Evolutionary conservation across 2,113 vertebrate genomes (phyloP).

Genomic region (Leptocoma aspasia): DNA sequence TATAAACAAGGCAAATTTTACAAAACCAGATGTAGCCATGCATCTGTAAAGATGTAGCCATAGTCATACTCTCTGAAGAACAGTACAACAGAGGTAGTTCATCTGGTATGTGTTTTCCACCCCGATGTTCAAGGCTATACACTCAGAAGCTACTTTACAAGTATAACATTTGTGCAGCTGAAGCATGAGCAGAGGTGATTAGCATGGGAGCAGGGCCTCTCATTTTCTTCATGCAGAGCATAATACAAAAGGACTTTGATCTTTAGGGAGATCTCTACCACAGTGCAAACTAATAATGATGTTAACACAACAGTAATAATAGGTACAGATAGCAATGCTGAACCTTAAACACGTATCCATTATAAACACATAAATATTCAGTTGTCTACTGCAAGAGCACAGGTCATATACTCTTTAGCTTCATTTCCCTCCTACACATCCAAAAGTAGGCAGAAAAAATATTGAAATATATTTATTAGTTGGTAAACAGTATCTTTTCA

Average conservation of each 20-base stretch:
- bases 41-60: background rate
- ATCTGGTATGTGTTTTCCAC: background rate
- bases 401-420: conserved; percentile 25
- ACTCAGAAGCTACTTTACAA: background rate
- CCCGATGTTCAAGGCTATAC: background rate
- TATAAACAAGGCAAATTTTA: background rate
- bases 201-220: background rate
- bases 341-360: conserved; percentile 7
- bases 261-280: background rate
- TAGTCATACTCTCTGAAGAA: background rate
- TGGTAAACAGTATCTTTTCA: background rate
- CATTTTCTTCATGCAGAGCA: background rate
- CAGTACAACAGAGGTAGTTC: background rate
- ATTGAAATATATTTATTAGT: background rate
- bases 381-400: background rate
- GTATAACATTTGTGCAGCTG: background rate
- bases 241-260: conserved; percentile 19
- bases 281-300: conserved; percentile 12
- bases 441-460: background rate
- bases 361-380: conserved; percentile 48
- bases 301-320: conserved; percentile 41
- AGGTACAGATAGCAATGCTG: conserved; percentile 19
- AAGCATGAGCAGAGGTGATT: background rate
- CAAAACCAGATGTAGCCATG: background rate
- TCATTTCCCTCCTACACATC: background rate